A percentile compares a stretch with the other conserved stretches of the same genome.
Conservation (phyloP, 2,888 invertebrate genomes). For the Tachina grossa region DNA sequence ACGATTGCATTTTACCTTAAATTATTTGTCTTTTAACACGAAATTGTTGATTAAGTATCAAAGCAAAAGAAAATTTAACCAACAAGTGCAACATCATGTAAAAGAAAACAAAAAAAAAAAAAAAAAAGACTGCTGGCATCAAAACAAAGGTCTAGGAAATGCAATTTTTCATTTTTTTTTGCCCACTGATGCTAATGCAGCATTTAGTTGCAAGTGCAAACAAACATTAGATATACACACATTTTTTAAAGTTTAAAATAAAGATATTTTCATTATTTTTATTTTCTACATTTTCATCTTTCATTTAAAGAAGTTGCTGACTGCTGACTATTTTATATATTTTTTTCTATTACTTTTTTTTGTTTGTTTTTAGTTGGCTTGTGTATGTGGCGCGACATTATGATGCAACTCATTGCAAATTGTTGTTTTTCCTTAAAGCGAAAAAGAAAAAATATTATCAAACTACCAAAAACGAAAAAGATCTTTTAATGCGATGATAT, state of each 20-base stretch:
- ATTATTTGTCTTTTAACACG: slow-evolving; percentile 69
- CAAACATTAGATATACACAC: slow-evolving; percentile 50
- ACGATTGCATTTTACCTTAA: slow-evolving; percentile 60
- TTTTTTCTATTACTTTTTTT: background rate
- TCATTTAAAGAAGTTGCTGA: slow-evolving; percentile 54
- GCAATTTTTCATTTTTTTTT: slow-evolving; percentile 47
- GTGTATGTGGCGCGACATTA: slow-evolving; percentile 67
- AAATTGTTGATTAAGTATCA: slow-evolving; percentile 67
- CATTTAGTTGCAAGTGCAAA: slow-evolving; percentile 47
- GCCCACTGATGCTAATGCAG: slow-evolving; percentile 34
- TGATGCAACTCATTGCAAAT: slow-evolving; percentile 69
- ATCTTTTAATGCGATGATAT: slow-evolving; percentile 59
- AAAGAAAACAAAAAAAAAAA: background rate
- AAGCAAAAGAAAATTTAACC: slow-evolving; percentile 31
- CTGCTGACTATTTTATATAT: background rate
- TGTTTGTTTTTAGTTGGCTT: background rate
- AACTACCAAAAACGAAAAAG: slow-evolving; percentile 68
- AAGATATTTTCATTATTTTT: slow-evolving; percentile 55
- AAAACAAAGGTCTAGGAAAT: slow-evolving; percentile 58
- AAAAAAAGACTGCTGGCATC: slow-evolving; percentile 12
- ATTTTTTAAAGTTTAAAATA: slow-evolving; percentile 42
- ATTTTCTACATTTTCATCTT: slow-evolving; percentile 26
- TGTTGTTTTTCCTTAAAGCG: slow-evolving; percentile 44
- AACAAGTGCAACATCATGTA: slow-evolving; percentile 56
- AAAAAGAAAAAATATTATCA: background rate